Evolutionary conservation across 2,888 invertebrate species (phyloP).

Genomic region (Rhabditoides inermis): DNA sequence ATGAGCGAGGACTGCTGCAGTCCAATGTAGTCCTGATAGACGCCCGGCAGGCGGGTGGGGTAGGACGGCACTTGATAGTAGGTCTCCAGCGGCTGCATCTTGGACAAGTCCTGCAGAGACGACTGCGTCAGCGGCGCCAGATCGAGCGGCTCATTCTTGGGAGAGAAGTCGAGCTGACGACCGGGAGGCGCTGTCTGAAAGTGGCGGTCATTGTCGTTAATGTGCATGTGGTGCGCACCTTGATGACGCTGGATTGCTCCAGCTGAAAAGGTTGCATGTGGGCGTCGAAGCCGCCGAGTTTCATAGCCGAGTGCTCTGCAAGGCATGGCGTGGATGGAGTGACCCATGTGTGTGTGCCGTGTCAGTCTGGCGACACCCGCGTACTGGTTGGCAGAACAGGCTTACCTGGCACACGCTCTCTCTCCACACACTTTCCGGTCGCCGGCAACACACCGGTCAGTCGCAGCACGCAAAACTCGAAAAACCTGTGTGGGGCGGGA

Average conservation of each 20-base stretch:
- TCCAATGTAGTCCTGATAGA: slow-evolving; percentile 12
- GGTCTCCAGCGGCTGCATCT: slow-evolving; percentile 40
- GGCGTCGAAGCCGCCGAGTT: too few relatives aligned
- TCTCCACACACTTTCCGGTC: slow-evolving; percentile 11
- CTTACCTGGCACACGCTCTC: too few relatives aligned
- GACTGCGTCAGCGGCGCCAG: slow-evolving; percentile 32
- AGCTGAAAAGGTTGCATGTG: slow-evolving; percentile 21
- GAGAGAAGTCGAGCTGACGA: slow-evolving; percentile 30
- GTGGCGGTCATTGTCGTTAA: too few relatives aligned
- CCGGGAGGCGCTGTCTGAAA: slow-evolving; percentile 52
- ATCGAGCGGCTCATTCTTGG: slow-evolving; percentile 51
- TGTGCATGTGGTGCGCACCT: too few relatives aligned
- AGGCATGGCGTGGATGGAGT: too few relatives aligned
- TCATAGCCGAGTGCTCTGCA: too few relatives aligned
- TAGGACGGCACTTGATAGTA: slow-evolving; percentile 30
- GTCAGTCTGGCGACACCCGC: too few relatives aligned
- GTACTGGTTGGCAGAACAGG: slow-evolving; percentile 11
- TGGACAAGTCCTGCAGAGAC: slow-evolving; percentile 39
- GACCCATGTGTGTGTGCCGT: too few relatives aligned
- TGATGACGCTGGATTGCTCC: slow-evolving; percentile 46
- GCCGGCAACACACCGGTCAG: neutral
- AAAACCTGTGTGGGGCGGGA: slow-evolving; percentile 19
- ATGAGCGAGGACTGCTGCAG: slow-evolving; percentile 7
- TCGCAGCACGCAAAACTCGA: slow-evolving; percentile 14
- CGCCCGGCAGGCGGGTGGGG: too few relatives aligned